A percentile compares a stretch with the other conserved stretches of the same genome.
Evolutionary conservation across 2,888 invertebrate species (phyloP).

Genomic region (Rhagonycha lutea): DNA sequence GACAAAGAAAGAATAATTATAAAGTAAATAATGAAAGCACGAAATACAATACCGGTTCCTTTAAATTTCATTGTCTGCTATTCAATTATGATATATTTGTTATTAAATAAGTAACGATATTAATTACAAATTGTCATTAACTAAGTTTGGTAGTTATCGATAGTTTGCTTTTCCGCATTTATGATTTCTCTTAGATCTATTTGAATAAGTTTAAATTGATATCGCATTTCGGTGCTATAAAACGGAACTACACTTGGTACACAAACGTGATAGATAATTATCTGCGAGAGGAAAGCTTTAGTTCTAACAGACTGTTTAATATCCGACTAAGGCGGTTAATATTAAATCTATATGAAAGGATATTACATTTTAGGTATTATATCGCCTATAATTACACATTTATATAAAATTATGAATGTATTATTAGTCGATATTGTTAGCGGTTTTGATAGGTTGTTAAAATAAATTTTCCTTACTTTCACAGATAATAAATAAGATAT

Average conservation of each 20-base stretch:
- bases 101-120: conserved; percentile 3
- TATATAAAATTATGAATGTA: not conserved
- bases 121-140: conserved; percentile 17
- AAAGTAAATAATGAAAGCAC: not conserved
- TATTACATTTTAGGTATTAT: not conserved
- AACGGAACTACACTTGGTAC: conserved; percentile 13
- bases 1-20: not conserved
- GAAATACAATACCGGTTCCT: not conserved
- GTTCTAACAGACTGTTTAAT: conserved; percentile 9
- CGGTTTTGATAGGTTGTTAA: not conserved
- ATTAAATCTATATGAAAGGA: not conserved
- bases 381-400: not conserved
- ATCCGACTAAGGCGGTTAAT: conserved; percentile 1
- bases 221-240: conserved; percentile 16
- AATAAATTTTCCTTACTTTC: too few relatives aligned
- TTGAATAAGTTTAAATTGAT: conserved; percentile 22
- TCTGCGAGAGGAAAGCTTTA: conserved; percentile 4
- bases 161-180: conserved; percentile 17
- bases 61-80: not conserved
- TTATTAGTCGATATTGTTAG: not conserved
- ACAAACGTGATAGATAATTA: conserved; percentile 10
- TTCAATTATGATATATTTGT: not conserved
- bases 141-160: conserved; percentile 14
- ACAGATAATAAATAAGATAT: too few relatives aligned
- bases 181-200: conserved; percentile 8